A percentile compares a stretch with the other conserved stretches of the same genome.
Conservation (phyloP, 2,797 vertebrate genomes). For the Betta splendens region DNA sequence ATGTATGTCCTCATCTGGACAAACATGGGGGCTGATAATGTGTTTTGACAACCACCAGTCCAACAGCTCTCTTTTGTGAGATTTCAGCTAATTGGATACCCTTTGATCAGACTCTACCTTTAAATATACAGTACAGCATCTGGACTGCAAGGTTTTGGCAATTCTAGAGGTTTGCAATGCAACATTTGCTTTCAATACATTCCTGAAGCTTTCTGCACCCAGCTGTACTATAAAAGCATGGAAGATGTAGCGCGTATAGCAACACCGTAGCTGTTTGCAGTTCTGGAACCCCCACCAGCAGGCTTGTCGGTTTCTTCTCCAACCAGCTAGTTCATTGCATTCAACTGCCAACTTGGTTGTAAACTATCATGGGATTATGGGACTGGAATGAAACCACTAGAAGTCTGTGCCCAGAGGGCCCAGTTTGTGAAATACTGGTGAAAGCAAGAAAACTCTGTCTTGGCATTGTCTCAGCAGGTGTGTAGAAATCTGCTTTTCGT, state of each 20-base stretch:
- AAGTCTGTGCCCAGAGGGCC: constrained; percentile 6
- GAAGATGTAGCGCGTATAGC: neutral
- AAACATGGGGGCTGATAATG: no score
- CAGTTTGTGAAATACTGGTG: neutral
- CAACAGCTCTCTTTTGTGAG: no score
- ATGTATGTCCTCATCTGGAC: neutral
- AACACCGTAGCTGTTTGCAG: constrained; percentile 10
- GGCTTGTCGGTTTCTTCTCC: constrained; percentile 30
- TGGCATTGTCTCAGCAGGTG: neutral
- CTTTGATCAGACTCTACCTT: no score
- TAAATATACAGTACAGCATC: no score
- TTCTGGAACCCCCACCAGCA: neutral
- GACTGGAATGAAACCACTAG: constrained; percentile 24
- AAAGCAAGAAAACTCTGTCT: neutral
- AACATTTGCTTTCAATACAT: no score
- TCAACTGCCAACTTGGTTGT: constrained; percentile 52
- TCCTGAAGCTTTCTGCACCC: neutral
- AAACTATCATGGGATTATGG: constrained; percentile 20
- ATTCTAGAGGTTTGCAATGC: no score
- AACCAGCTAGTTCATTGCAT: constrained; percentile 33
- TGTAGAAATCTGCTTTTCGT: neutral
- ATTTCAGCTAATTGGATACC: neutral
- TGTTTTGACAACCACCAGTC: no score
- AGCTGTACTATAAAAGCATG: neutral
- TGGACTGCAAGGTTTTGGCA: no score